Evolutionary conservation across 1,140 invertebrate genomes (phyloP).

Genomic region (Pristionchus pacificus): DNA sequence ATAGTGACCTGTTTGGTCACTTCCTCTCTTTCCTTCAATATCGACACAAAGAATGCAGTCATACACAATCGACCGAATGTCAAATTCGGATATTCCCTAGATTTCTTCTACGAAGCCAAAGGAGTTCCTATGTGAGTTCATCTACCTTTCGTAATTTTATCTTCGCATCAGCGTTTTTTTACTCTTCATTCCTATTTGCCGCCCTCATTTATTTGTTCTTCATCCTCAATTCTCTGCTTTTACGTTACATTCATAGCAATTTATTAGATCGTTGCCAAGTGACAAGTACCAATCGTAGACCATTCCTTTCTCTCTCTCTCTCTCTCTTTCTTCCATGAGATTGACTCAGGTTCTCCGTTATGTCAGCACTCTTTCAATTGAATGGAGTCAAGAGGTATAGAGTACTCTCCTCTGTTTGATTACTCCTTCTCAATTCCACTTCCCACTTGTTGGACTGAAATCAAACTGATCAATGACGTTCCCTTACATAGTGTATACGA

Average conservation of each 20-base stretch:
- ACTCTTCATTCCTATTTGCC: background rate
- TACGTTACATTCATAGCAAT: background rate
- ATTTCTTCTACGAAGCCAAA: constrained; percentile 35
- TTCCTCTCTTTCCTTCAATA: constrained; percentile 16
- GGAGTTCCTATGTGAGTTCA: constrained; percentile 31
- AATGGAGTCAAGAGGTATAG: too few species aligned
- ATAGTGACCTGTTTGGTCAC: constrained; percentile 4
- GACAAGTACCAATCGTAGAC: too few species aligned
- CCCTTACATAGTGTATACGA: too few species aligned
- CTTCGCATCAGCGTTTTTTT: background rate
- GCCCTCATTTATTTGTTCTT: background rate
- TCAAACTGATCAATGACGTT: too few species aligned
- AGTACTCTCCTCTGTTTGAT: too few species aligned
- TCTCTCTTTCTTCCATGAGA: too few species aligned
- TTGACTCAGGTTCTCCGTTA: too few species aligned
- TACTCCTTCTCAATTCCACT: too few species aligned
- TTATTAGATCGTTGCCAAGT: too few species aligned
- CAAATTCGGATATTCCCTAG: constrained; percentile 32
- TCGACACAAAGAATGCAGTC: constrained; percentile 33
- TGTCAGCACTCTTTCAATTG: too few species aligned
- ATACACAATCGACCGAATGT: constrained; percentile 13
- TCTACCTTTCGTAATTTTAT: background rate
- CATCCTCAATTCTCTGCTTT: background rate
- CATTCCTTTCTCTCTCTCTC: too few species aligned
- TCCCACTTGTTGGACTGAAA: too few species aligned